Evolutionary conservation across 2,888 invertebrate species (phyloP).

Genomic region (Eupithecia dodoneata): DNA sequence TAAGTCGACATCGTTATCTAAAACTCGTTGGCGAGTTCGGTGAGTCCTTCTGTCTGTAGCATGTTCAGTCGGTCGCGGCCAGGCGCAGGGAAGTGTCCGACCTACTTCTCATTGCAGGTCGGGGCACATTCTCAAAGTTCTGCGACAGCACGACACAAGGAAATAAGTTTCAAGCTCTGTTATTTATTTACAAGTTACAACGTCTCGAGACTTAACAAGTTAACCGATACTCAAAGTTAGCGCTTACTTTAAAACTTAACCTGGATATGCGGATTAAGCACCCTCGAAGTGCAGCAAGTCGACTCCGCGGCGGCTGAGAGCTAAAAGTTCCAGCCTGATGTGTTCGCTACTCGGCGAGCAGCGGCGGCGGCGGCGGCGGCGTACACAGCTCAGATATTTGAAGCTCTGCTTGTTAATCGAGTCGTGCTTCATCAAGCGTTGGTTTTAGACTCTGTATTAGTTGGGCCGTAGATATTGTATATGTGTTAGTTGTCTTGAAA

Average conservation of each 20-base stretch:
- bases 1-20: too few relatives aligned
- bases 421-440: not conserved
- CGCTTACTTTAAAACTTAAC: conserved; percentile 18
- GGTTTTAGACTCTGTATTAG: not conserved
- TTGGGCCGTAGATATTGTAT: not conserved
- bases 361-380: not conserved
- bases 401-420: not conserved
- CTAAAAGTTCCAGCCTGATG: not conserved
- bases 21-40: not conserved
- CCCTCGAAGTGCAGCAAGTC: not conserved
- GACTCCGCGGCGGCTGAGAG: not conserved
- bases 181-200: not conserved
- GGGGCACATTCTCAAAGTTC: not conserved
- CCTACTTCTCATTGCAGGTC: not conserved
- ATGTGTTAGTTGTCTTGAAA: not conserved
- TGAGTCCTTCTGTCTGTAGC: not conserved
- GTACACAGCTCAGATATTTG: not conserved
- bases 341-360: too few relatives aligned
- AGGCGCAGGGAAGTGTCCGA: not conserved
- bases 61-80: not conserved
- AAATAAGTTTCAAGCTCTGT: not conserved
- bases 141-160: not conserved
- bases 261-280: conserved; percentile 18
- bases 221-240: conserved; percentile 4
- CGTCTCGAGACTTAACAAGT: conserved; percentile 1